Percentiles rank a stretch among this genome's conserved stretches.
Conservation (phyloP, 2,888 invertebrate genomes). For the Frankliniella fusca region DNA sequence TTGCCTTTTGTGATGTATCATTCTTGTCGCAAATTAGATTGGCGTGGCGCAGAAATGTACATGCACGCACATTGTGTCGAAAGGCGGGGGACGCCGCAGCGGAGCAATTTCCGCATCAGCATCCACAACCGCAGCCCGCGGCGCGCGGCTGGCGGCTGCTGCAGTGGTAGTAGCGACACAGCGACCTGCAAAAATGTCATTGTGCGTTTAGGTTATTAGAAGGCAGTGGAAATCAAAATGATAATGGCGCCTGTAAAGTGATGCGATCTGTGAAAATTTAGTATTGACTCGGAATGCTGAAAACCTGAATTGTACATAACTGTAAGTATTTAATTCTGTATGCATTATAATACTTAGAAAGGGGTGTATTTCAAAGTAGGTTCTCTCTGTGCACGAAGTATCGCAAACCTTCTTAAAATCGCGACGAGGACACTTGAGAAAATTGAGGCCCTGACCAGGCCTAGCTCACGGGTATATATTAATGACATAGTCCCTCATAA, state of each 20-base stretch:
- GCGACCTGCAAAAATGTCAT: conserved; percentile 7
- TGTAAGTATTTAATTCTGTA: not conserved
- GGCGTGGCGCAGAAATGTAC: no score
- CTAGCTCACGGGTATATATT: conserved; percentile 8
- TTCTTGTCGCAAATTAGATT: no score
- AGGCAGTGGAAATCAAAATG: conserved; percentile 22
- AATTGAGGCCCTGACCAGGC: conserved; percentile 7
- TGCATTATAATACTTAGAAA: no score
- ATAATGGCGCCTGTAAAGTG: conserved; percentile 26
- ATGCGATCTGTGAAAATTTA: conserved; percentile 25
- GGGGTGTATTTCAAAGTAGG: no score
- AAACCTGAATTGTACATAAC: not conserved
- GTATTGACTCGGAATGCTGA: not conserved
- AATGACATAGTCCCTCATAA: conserved; percentile 24
- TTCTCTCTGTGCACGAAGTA: no score
- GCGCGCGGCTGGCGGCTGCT: not conserved
- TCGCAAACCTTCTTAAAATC: not conserved
- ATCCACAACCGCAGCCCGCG: no score
- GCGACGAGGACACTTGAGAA: conserved; percentile 22
- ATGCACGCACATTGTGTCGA: no score
- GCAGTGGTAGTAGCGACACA: not conserved
- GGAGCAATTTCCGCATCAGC: no score
- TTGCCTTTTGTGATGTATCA: no score
- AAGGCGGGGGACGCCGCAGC: no score
- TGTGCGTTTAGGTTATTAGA: not conserved